Percentiles rank a stretch among this genome's conserved stretches.
Evolutionary conservation across 1,140 invertebrate species (phyloP).

Genomic region (Anoplophora glabripennis): DNA sequence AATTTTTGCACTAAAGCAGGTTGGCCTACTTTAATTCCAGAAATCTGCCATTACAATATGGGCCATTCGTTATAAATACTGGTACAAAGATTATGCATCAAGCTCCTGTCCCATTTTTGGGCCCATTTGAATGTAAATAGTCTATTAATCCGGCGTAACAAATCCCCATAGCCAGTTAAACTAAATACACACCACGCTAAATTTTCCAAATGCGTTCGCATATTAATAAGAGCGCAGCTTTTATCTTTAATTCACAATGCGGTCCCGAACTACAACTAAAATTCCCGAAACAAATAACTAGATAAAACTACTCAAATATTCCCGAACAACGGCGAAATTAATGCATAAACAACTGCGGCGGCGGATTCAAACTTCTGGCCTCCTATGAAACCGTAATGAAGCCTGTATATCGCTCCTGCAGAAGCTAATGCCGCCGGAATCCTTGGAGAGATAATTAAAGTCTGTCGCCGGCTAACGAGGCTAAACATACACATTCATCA

Average conservation of each 20-base stretch:
- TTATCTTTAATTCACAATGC: constrained; percentile 20
- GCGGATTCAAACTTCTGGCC: constrained; percentile 26
- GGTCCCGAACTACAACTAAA: constrained; percentile 18
- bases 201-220: constrained; percentile 10
- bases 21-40: no score
- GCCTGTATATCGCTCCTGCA: constrained; percentile 27
- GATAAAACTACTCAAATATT: constrained; percentile 22
- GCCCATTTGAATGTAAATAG: no score
- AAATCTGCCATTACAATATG: no score
- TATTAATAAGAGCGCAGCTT: constrained; percentile 15
- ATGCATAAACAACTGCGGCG: constrained; percentile 27
- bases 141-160: no score
- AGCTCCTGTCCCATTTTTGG: no score
- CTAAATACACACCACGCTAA: background rate
- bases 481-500: constrained; percentile 43
- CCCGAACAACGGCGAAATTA: constrained; percentile 22
- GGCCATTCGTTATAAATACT: no score
- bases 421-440: constrained; percentile 41
- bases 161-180: no score
- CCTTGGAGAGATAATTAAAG: constrained; percentile 47
- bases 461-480: constrained; percentile 44
- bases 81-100: no score
- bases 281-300: constrained; percentile 25
- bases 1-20: no score
- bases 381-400: constrained; percentile 29